These are phyloP conservation scores for Drosophila repletoides DNA, from an alignment of 1,140 invertebrate genomes.

Conservation along the genomic window DNA sequence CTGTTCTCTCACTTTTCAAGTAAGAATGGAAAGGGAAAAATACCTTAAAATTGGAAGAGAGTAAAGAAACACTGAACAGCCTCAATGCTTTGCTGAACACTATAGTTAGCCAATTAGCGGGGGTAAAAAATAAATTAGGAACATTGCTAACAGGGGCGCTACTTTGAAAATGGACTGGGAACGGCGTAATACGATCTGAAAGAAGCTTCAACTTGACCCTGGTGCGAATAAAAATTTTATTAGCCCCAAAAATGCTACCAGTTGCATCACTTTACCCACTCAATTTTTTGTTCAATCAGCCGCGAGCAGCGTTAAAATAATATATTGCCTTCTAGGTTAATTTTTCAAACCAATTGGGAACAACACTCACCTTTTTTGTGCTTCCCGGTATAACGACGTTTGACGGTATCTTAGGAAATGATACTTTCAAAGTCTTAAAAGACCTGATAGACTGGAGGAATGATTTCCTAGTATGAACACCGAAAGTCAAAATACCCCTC, in stretches of 20 bases:
- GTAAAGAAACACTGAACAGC: too few relatives aligned
- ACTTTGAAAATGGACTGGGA: too few relatives aligned
- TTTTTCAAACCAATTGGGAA: not conserved
- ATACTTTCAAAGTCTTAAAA: not conserved
- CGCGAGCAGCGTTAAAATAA: not conserved
- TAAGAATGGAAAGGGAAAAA: too few relatives aligned
- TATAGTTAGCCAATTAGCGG: too few relatives aligned
- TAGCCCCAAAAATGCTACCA: conserved; percentile 1
- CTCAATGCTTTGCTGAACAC: too few relatives aligned
- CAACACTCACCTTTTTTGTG: conserved; percentile 3
- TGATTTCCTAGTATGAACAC: not conserved
- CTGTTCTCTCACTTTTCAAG: too few relatives aligned
- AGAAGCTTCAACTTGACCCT: conserved; percentile 9
- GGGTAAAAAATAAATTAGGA: too few relatives aligned
- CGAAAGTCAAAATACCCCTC: not conserved
- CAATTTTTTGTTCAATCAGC: conserved; percentile 2
- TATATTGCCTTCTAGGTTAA: not conserved
- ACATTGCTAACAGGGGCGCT: too few relatives aligned
- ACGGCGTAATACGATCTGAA: too few relatives aligned
- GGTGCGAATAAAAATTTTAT: conserved; percentile 25
- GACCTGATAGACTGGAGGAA: not conserved
- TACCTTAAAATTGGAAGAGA: too few relatives aligned
- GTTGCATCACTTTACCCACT: not conserved
- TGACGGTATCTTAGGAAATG: conserved; percentile 15
- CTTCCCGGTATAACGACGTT: conserved; percentile 7